phyloP scores from a whole-genome alignment of 1,140 invertebrate genomes.

The Trachymyrmex septentrionalis region DNA sequence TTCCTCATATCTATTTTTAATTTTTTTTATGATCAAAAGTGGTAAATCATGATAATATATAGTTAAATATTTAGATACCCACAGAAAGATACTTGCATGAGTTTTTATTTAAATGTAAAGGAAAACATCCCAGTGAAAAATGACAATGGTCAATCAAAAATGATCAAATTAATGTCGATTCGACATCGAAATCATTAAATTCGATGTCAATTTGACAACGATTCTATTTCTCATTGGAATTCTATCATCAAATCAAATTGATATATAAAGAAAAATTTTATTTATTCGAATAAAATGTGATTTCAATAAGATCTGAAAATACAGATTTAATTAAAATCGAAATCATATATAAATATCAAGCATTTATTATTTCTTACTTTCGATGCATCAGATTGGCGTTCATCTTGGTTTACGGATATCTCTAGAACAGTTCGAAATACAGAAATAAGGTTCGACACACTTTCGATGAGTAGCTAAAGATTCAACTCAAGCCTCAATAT shows the following conservation, averaged over 20 bases:
- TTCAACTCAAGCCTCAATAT: constrained; percentile 14
- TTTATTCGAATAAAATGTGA: background rate
- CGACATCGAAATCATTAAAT: too few species aligned
- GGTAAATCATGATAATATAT: background rate
- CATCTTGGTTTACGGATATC: constrained; percentile 31
- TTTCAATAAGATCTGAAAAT: background rate
- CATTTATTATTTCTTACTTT: constrained; percentile 70
- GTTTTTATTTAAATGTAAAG: background rate
- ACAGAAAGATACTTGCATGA: background rate
- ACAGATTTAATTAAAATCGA: background rate
- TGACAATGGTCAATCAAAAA: too few species aligned
- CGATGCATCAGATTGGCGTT: constrained; percentile 60
- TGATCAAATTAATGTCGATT: too few species aligned
- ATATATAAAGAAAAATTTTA: background rate
- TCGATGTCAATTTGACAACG: too few species aligned
- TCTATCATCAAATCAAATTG: background rate
- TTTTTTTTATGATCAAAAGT: background rate
- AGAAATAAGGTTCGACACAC: constrained; percentile 51
- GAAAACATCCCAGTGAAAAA: background rate
- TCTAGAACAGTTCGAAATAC: constrained; percentile 56
- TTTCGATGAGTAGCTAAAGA: constrained; percentile 23
- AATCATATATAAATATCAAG: constrained; percentile 19
- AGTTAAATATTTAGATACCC: constrained; percentile 5
- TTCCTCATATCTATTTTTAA: constrained; percentile 7
- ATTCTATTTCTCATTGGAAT: too few species aligned